Evolutionary conservation across 2,797 vertebrate genomes (phyloP).

Genomic region (Hypotaenidia philippensis): DNA sequence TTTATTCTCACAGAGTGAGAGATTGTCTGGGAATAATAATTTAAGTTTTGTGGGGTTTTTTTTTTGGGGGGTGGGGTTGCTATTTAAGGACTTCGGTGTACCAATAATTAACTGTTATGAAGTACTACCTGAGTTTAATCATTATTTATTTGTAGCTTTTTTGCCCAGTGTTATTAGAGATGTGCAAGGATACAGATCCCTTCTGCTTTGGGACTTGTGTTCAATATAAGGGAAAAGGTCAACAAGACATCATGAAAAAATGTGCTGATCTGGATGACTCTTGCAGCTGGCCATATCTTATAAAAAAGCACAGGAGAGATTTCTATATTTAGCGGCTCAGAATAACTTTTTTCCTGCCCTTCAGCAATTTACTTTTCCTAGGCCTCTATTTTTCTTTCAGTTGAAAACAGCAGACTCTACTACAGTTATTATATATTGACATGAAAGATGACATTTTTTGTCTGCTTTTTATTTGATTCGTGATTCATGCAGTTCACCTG

Average conservation of each 20-base stretch:
- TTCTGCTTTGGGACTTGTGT: conserved; percentile 5
- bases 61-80: too few relatives aligned
- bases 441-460: neutral
- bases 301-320: neutral
- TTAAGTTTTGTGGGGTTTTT: neutral
- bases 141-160: neutral
- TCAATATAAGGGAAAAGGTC: conserved; percentile 25
- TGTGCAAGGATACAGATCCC: neutral
- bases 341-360: neutral
- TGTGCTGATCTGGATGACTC: neutral
- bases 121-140: neutral
- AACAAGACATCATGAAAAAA: conserved; percentile 35
- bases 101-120: neutral
- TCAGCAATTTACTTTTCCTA: neutral
- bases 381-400: neutral
- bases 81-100: neutral
- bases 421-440: neutral
- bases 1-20: neutral
- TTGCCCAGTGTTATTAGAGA: neutral
- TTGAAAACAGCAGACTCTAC: neutral
- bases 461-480: neutral
- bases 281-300: conserved; percentile 15
- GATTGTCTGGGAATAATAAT: neutral
- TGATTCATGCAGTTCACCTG: neutral
- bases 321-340: conserved; percentile 32